Conservation (phyloP, 2,888 invertebrate genomes). For the Noctua fimbriata region DNA sequence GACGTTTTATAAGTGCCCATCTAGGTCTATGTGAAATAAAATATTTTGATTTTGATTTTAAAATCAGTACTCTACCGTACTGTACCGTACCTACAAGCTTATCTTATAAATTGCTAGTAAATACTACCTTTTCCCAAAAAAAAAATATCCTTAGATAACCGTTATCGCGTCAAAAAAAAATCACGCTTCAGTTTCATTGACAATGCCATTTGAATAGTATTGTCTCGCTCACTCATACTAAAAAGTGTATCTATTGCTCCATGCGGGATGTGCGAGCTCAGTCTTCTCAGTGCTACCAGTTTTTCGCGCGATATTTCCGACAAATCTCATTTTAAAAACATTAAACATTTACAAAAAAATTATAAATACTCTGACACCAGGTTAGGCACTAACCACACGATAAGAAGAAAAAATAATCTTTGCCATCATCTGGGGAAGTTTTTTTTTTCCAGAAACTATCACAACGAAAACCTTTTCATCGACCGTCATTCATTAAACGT, state of each 20-base stretch:
- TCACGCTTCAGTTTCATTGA: background rate
- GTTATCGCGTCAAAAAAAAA: background rate
- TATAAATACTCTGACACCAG: too few relatives aligned
- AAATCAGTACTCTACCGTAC: background rate
- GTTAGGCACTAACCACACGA: too few relatives aligned
- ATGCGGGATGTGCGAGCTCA: too few relatives aligned
- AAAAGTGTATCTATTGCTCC: too few relatives aligned
- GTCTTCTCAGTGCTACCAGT: background rate
- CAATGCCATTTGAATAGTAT: background rate
- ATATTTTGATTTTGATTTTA: too few relatives aligned
- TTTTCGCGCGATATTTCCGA: background rate
- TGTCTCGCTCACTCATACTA: background rate
- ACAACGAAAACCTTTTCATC: background rate
- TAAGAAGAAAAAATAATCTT: background rate
- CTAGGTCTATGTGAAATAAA: too few relatives aligned
- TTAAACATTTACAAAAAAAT: too few relatives aligned
- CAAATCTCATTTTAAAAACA: background rate
- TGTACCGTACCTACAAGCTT: background rate
- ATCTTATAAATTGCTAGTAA: background rate
- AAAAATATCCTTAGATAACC: background rate
- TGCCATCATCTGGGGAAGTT: background rate
- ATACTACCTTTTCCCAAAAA: background rate
- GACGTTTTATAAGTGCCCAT: too few relatives aligned
- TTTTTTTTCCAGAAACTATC: background rate
- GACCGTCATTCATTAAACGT: slow-evolving; percentile 12